phyloP scores from a whole-genome alignment of 2,797 vertebrate species.

The Tokudaia tokunoshimensis region DNA sequence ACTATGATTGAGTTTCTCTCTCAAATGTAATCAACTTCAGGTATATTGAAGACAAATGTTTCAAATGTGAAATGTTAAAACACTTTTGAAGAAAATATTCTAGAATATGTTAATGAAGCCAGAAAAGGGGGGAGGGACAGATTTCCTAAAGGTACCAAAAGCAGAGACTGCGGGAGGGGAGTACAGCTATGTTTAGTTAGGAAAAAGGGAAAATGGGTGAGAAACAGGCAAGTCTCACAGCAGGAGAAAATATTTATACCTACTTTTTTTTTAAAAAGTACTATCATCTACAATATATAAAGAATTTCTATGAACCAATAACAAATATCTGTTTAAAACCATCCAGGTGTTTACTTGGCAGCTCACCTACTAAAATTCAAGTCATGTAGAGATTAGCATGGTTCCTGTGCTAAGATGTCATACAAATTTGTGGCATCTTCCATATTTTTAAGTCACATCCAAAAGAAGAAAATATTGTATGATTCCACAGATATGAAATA shows the following conservation, averaged over 20 bases:
- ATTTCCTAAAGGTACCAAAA: conserved; percentile 24
- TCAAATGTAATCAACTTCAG: conserved; percentile 7
- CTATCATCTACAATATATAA: background rate
- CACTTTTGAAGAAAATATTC: conserved; percentile 30
- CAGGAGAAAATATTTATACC: conserved; percentile 33
- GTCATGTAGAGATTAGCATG: background rate
- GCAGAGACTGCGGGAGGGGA: background rate
- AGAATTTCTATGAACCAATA: conserved; percentile 26
- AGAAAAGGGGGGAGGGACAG: no score
- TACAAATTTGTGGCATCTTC: background rate
- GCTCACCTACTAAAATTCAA: background rate
- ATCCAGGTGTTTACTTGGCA: background rate
- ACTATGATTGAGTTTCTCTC: background rate
- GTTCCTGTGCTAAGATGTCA: background rate
- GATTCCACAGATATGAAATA: background rate
- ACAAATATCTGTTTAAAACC: background rate
- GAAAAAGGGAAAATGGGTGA: background rate
- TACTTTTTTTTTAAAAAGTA: background rate
- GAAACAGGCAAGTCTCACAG: background rate
- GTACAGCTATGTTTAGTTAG: background rate
- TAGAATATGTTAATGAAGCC: background rate
- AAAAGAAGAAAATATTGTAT: background rate
- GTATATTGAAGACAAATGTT: background rate
- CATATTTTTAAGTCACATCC: background rate
- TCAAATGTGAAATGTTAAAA: background rate